Evolutionary conservation across 2,797 vertebrate genomes (phyloP), one percentile per base, ranked within the genome.

Genomic region (Leptatherina wallacei): DNA sequence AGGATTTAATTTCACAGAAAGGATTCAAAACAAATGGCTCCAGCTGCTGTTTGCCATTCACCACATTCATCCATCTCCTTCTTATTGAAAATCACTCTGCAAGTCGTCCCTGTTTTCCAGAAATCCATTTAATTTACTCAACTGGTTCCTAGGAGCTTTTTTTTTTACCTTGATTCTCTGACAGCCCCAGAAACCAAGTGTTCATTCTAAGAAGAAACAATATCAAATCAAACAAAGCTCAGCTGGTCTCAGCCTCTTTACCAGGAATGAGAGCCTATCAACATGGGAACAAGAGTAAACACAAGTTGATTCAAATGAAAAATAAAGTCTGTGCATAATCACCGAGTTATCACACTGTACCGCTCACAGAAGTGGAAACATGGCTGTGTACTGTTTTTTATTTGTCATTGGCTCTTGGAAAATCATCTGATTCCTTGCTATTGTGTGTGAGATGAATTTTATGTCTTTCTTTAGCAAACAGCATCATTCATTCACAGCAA

Each of bases 1-100:
- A 86, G 91, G 88, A 91, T 93, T 92, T 93, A 80, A 92, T 92
- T 91, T 92, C 82, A 89, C 86, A 84, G 82, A 87, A 87, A 87
- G 80, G 72, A 78, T 86, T 87, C 75, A 81, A 92, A 93, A 90
- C 89, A 91, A 93, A 86, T 73, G 78, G 77, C 69, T 85, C 65
- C 83, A 35, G 71, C 85, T 87, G 82, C 72, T 71, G 62, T 78
- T 80, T 85, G 69, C 82, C 73, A 75, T 85, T 84, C 82, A 73
- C 62, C 68, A 66, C 36, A 80, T 84, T 90, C 85, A 83, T 91
- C 87, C 71, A 68, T 91, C 83, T 82, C 66, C 71, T 76, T 69
- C 85, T 86, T 69, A 87, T 86, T 92, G 88, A 83, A 84, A 86
- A 84, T 86, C 77, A 73, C 79, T 85, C 76, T 64, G 78, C 36